A percentile compares a stretch with the other conserved stretches of the same genome.
These are phyloP conservation scores for Argyrosomus japonicus DNA, from an alignment of 2,113 vertebrate species.

Conservation along the genomic window DNA sequence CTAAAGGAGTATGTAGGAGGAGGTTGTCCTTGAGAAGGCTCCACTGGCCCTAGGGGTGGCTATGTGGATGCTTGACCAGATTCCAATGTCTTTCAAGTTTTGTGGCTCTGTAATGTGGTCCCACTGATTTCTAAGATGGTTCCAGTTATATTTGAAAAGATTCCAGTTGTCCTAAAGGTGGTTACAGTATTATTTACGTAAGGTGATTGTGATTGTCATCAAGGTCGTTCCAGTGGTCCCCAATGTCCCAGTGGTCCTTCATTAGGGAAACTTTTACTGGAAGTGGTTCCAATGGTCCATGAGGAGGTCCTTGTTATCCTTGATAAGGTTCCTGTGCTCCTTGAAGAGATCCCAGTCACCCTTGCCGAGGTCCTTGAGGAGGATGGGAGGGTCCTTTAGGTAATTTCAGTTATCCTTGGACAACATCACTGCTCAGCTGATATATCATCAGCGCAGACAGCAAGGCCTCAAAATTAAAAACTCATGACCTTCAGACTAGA, in stretches of 20 bases:
- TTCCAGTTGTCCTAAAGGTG: background rate
- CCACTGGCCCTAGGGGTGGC: background rate
- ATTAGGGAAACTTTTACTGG: background rate
- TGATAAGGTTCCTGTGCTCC: background rate
- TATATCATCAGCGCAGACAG: constrained; percentile 6
- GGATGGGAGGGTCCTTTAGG: background rate
- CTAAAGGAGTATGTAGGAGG: background rate
- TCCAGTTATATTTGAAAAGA: background rate
- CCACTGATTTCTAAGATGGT: too few relatives aligned
- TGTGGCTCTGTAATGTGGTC: background rate
- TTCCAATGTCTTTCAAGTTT: background rate
- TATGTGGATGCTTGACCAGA: background rate
- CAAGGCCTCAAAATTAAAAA: constrained; percentile 24
- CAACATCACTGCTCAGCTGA: constrained; percentile 3
- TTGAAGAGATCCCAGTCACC: background rate
- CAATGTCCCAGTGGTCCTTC: too few relatives aligned
- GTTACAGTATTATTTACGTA: too few relatives aligned
- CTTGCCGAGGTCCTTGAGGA: background rate
- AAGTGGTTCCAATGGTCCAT: background rate
- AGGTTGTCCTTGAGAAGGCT: background rate
- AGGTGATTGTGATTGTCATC: background rate
- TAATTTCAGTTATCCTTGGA: background rate
- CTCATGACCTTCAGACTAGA: background rate
- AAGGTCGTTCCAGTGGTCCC: background rate
- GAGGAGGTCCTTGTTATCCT: background rate